phyloP scores from a whole-genome alignment of 1,140 invertebrate genomes.

The Branchinecta lindahli region DNA sequence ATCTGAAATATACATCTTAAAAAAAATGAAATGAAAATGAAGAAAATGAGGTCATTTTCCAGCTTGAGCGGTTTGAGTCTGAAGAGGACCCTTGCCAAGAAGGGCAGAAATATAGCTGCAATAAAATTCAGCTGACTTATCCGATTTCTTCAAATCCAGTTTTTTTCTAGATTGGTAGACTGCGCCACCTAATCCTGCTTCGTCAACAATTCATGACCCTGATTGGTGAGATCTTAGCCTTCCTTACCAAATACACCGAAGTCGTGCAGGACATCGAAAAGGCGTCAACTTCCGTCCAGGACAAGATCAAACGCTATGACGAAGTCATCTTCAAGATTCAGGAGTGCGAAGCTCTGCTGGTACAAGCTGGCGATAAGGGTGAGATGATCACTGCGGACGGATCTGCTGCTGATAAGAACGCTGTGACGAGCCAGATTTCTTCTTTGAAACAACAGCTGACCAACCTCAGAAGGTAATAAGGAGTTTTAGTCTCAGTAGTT shows the following conservation, averaged over 20 bases:
- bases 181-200: constrained; percentile 55
- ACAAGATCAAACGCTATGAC: constrained; percentile 75
- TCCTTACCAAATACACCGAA: constrained; percentile 70
- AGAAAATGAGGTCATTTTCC: too few species aligned
- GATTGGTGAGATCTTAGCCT: constrained; percentile 67
- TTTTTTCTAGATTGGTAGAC: constrained; percentile 31
- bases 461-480: constrained; percentile 39
- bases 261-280: constrained; percentile 69
- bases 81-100: too few species aligned
- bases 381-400: constrained; percentile 78
- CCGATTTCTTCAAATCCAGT: neutral
- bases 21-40: too few species aligned
- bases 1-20: too few species aligned
- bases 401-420: constrained; percentile 64
- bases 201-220: constrained; percentile 72
- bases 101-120: too few species aligned
- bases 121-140: too few species aligned
- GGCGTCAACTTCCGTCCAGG: constrained; percentile 55
- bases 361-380: constrained; percentile 73
- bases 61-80: too few species aligned
- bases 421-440: constrained; percentile 69
- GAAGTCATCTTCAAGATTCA: constrained; percentile 58
- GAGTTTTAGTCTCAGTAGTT: too few species aligned
- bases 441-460: constrained; percentile 67
- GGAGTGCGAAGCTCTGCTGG: constrained; percentile 69